Conservation (phyloP, 2,888 invertebrate species). For the Synanthedon tipuliformis region DNA sequence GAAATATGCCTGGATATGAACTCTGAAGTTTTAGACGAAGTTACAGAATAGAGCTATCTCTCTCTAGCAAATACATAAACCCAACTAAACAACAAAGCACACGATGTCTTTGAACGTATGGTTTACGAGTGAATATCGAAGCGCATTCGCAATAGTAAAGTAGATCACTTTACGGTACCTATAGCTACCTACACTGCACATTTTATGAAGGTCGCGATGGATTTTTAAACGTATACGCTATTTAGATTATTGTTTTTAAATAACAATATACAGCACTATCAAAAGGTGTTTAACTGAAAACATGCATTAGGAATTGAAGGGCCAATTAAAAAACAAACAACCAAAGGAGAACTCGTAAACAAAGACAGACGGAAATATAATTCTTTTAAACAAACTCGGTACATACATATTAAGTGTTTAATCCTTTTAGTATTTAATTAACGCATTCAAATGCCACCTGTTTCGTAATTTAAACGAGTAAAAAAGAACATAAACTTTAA, state of each 20-base stretch:
- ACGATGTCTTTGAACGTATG: slow-evolving; percentile 14
- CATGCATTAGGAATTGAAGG: slow-evolving; percentile 26
- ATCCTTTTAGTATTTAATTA: slow-evolving; percentile 32
- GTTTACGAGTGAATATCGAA: slow-evolving; percentile 23
- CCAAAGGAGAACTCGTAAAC: slow-evolving; percentile 15
- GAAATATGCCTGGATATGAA: slow-evolving; percentile 34
- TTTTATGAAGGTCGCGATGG: slow-evolving; percentile 8
- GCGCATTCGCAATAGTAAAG: slow-evolving; percentile 45
- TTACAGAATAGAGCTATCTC: slow-evolving; percentile 20
- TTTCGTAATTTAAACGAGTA: slow-evolving; percentile 6
- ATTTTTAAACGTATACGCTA: neutral
- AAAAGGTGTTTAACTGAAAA: slow-evolving; percentile 17
- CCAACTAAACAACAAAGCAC: slow-evolving; percentile 20
- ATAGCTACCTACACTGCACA: slow-evolving; percentile 25
- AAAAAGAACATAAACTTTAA: slow-evolving; percentile 18
- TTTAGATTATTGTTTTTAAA: neutral
- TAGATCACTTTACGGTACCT: slow-evolving; percentile 37
- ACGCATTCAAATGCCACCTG: slow-evolving; percentile 27
- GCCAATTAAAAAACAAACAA: slow-evolving; percentile 29
- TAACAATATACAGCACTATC: neutral
- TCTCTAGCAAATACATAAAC: slow-evolving; percentile 19
- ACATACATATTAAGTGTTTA: slow-evolving; percentile 23
- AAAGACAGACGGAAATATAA: slow-evolving; percentile 13
- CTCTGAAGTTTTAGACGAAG: slow-evolving; percentile 13
- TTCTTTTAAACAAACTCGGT: slow-evolving; percentile 19